Evolutionary conservation across 1,140 invertebrate genomes (phyloP).

Genomic region (Pteromalus puparum): DNA sequence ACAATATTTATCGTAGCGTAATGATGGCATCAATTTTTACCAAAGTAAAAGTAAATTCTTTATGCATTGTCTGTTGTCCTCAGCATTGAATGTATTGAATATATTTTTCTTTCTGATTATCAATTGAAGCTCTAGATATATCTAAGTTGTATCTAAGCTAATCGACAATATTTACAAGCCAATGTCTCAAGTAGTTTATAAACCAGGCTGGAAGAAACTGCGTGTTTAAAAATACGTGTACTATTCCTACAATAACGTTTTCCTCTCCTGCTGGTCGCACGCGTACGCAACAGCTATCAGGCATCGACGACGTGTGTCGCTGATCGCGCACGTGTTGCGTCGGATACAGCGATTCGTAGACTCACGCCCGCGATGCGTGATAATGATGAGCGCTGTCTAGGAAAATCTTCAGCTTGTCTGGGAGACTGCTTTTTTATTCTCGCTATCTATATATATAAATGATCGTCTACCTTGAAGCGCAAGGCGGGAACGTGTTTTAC

Average conservation of each 20-base stretch:
- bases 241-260: not conserved
- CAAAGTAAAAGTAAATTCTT: too few relatives aligned
- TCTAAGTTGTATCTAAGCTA: not conserved
- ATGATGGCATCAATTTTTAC: constrained; percentile 26
- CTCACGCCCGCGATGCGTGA: not conserved
- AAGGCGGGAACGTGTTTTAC: too few relatives aligned
- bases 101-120: too few relatives aligned
- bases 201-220: not conserved
- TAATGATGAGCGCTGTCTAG: not conserved
- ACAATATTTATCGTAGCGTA: not conserved
- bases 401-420: not conserved
- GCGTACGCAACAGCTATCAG: not conserved
- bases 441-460: too few relatives aligned
- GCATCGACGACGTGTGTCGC: not conserved
- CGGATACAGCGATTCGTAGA: not conserved
- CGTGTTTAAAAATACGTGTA: constrained; percentile 1
- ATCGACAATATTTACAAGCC: not conserved
- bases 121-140: too few relatives aligned
- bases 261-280: not conserved
- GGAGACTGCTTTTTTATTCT: not conserved
- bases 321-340: not conserved
- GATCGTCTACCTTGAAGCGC: too few relatives aligned
- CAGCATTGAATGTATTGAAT: too few relatives aligned
- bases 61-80: too few relatives aligned
- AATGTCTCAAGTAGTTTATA: not conserved